These are phyloP conservation scores for Beroe ovata DNA, from an alignment of 37 sponge, comb jelly and placozoan genomes.

Conservation along the genomic window DNA sequence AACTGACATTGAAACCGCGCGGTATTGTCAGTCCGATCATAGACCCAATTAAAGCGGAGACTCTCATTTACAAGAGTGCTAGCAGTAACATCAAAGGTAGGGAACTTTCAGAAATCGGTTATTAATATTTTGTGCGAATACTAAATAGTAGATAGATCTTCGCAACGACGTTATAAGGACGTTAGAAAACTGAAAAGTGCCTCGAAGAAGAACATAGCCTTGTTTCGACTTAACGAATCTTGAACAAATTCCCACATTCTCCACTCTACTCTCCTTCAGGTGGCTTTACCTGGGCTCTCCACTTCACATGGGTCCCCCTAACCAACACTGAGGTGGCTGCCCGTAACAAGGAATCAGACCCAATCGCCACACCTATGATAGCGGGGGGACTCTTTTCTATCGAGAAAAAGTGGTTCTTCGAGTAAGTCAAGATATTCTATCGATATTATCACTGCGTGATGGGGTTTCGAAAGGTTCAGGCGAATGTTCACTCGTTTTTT, in stretches of 20 bases:
- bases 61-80: slow-evolving; percentile 80
- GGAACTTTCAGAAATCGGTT: too few species aligned
- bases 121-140: too few species aligned
- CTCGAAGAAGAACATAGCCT: neutral
- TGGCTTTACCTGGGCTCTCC: slow-evolving; percentile 98
- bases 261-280: neutral
- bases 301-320: slow-evolving; percentile 94
- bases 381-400: slow-evolving; percentile 97
- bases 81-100: slow-evolving; percentile 78
- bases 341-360: slow-evolving; percentile 71
- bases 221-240: neutral
- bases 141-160: neutral
- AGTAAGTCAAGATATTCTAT: too few species aligned
- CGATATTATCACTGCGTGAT: too few species aligned
- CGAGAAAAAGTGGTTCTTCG: slow-evolving; percentile 76
- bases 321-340: slow-evolving; percentile 68
- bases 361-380: slow-evolving; percentile 97
- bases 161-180: neutral
- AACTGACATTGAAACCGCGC: slow-evolving; percentile 35
- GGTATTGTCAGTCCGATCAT: slow-evolving; percentile 82
- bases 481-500: too few species aligned
- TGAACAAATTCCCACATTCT: too few species aligned
- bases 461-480: too few species aligned
- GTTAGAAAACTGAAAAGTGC: neutral
- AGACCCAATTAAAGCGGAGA: slow-evolving; percentile 89